A percentile compares a stretch with the other conserved stretches of the same genome.
Conservation (phyloP, 2,888 invertebrate species). For the Pseudeuparius sepicola region DNA sequence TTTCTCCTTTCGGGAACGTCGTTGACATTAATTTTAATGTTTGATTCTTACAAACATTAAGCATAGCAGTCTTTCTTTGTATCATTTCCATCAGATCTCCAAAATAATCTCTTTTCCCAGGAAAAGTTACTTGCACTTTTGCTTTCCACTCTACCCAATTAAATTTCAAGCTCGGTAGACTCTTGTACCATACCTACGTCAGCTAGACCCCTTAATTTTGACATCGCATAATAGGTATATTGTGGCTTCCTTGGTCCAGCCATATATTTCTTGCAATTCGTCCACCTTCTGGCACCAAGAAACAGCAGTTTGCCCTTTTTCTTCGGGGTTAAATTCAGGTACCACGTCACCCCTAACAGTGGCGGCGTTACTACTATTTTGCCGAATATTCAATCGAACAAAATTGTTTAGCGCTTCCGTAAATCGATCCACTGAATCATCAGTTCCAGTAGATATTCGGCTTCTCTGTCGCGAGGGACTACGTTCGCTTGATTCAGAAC, state of each 20-base stretch:
- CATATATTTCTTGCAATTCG: not conserved
- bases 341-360: not conserved
- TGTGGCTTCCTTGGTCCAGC: not conserved
- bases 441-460: too few species aligned
- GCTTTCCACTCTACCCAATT: constrained; percentile 22
- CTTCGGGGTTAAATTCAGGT: too few species aligned
- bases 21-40: too few species aligned
- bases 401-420: not conserved
- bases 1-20: too few species aligned
- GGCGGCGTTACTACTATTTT: too few species aligned
- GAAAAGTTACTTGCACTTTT: constrained; percentile 18
- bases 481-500: too few species aligned
- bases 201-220: constrained; percentile 3
- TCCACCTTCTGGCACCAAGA: not conserved
- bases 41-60: constrained; percentile 17
- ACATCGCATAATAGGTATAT: not conserved
- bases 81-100: constrained; percentile 13
- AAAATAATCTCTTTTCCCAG: constrained; percentile 13
- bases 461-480: too few species aligned
- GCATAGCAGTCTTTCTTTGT: constrained; percentile 12
- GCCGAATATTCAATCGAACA: too few species aligned
- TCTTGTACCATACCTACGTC: too few species aligned
- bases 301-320: not conserved
- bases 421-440: not conserved
- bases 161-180: too few species aligned